Percentiles rank a stretch among this genome's conserved stretches.
phyloP scores from a whole-genome alignment of 2,113 vertebrate species.

The Ariopsis seemanni region DNA sequence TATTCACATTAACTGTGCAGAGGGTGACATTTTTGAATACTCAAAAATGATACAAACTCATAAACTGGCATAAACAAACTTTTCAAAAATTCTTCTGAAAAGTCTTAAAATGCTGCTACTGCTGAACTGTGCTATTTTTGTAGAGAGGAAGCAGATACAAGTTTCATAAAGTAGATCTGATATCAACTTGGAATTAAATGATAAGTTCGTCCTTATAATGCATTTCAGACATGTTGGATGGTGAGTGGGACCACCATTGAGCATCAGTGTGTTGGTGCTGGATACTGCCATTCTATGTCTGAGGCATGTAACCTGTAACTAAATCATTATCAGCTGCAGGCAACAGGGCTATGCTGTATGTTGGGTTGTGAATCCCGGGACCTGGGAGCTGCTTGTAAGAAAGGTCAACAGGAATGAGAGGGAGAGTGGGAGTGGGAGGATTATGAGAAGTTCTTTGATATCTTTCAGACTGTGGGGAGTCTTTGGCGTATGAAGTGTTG shows the following conservation, averaged over 20 bases:
- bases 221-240: slow-evolving; percentile 10
- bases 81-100: neutral
- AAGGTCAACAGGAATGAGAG: neutral
- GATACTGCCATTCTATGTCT: neutral
- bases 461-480: neutral
- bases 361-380: slow-evolving; percentile 15
- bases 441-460: neutral
- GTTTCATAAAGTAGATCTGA: neutral
- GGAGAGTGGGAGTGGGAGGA: neutral
- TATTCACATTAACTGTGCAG: neutral
- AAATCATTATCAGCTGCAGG: neutral
- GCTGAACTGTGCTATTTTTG: neutral
- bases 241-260: neutral
- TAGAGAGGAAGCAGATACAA: neutral
- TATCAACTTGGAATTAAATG: neutral
- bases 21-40: neutral
- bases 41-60: neutral
- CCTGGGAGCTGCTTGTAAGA: slow-evolving; percentile 1
- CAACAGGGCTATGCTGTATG: neutral
- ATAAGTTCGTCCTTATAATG: neutral
- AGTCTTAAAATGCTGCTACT: neutral
- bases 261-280: neutral
- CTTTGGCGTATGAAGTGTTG: neutral
- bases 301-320: neutral
- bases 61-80: neutral